Evolutionary conservation across 1,140 invertebrate species (phyloP).

Genomic region (Leptinotarsa texana): DNA sequence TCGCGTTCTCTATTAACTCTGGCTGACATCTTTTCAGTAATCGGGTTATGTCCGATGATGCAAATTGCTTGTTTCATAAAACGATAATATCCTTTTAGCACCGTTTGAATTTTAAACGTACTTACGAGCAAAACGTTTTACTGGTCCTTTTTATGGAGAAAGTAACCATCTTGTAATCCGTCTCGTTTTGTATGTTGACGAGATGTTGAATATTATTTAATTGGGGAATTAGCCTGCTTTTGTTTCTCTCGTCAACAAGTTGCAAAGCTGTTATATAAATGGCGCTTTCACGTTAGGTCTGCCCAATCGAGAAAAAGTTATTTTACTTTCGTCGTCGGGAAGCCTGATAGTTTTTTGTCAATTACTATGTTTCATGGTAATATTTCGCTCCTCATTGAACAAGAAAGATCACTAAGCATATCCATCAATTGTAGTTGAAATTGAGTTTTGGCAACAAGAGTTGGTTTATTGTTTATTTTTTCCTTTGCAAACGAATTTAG

Average conservation of each 20-base stretch:
- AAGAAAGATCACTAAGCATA: too few species aligned
- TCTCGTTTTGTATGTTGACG: neutral
- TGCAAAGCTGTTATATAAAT: neutral
- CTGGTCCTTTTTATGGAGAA: neutral
- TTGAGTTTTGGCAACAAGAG: too few species aligned
- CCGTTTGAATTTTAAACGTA: slow-evolving; percentile 15
- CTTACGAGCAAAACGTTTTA: neutral
- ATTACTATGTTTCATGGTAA: too few species aligned
- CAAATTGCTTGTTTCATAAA: slow-evolving; percentile 21
- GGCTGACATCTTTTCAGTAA: slow-evolving; percentile 19
- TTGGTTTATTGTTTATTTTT: too few species aligned
- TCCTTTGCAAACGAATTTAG: too few species aligned
- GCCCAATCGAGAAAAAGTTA: too few species aligned
- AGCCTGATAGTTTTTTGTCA: too few species aligned
- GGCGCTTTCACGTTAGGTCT: too few species aligned
- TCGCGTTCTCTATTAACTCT: slow-evolving; percentile 12
- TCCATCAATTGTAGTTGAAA: too few species aligned
- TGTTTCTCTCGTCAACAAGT: neutral
- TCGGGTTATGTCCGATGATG: slow-evolving; percentile 17
- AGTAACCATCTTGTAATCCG: neutral
- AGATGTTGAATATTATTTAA: neutral
- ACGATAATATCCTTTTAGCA: slow-evolving; percentile 14
- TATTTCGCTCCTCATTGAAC: too few species aligned
- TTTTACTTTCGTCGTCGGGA: too few species aligned
- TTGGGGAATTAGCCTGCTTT: neutral